Base-by-base conservation (phyloP, 2,797 vertebrate genomes). In the Paguma larvata region DNA sequence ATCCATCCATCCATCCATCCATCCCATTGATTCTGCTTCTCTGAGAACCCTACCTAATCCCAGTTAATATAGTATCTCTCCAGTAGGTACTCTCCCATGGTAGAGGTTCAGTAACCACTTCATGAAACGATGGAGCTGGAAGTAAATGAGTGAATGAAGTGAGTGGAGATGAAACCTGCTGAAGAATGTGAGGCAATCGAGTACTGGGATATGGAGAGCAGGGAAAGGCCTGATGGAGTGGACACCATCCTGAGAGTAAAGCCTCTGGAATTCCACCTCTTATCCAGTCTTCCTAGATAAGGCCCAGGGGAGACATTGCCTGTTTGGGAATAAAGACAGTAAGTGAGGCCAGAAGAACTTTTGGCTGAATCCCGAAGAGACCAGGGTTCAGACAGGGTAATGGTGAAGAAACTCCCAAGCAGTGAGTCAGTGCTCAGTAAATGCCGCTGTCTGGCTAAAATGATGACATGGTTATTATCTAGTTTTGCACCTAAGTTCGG, bases 401-500 rank as follows among this genome's bases (percentile, higher is more conserved):
- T 70, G 10, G 67, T 92, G 25, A 90, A 97, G 87, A 89, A 87
- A 97, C 72, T 94, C 65, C 63, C 72, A 48, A 83, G 48, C 53
- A 56, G 62, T 87, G 72, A 94, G 75, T 95, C 72, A 97, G 87
- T 85, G 19, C 65, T 92, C 83, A 94, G 30, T 59, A 87, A 94
- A 75, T 25, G 59, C 65, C 93, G 30, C 77, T 90, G 87, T 62
- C 94, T 96, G 72, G 32, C 75, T 93, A 70, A 94, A 65, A 72
- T 0, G 15, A 79, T 44, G 72, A 68, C 53, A 53, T 8, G 13
- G 68, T 73, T 51, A 25, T 80, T 90, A 93, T 79, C 73, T 79
- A 83, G 46, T n/a, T 73, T 48, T 56, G 5, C 5, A 48, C 18
- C 13, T 53, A 44, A n/a, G 32, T 30, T 82, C 67, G 92, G 85